Conservation (phyloP, 2,888 invertebrate genomes). For the Drosophila atripex region DNA sequence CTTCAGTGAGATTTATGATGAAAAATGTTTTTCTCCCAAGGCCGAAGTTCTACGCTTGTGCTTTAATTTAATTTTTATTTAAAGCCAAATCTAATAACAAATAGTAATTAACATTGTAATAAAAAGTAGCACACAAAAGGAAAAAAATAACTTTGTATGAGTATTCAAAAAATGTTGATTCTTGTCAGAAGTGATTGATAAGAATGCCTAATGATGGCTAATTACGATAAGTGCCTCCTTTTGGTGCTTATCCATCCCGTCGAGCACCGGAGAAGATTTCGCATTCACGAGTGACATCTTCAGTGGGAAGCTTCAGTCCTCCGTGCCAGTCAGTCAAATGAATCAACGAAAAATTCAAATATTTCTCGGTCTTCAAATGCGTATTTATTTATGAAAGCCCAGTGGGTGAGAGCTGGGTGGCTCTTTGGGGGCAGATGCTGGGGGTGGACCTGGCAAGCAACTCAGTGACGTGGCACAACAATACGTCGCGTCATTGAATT, state of each 20-base stretch:
- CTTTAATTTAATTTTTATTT: not conserved
- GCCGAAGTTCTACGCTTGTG: not conserved
- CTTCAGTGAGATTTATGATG: constrained; percentile 56
- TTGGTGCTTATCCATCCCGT: constrained; percentile 1
- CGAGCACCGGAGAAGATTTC: constrained; percentile 1
- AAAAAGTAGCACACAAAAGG: not conserved
- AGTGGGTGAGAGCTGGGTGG: constrained; percentile 13
- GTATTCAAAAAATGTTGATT: not conserved
- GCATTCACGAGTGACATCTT: constrained; percentile 21
- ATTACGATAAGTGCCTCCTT: constrained; percentile 24
- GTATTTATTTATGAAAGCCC: constrained; percentile 24
- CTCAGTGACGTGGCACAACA: constrained; percentile 39
- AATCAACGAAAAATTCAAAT: constrained; percentile 41
- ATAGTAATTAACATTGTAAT: not conserved
- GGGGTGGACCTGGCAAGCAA: constrained; percentile 1
- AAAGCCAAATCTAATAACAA: not conserved
- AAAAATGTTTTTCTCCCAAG: constrained; percentile 7
- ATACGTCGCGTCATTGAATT: constrained; percentile 73
- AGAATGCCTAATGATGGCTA: constrained; percentile 17
- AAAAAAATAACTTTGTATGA: not conserved
- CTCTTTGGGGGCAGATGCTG: not conserved
- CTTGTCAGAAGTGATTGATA: constrained; percentile 14
- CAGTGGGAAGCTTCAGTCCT: not conserved
- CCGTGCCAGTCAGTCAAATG: constrained; percentile 23
- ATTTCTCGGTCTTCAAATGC: constrained; percentile 1